Evolutionary conservation across 1,140 invertebrate species (phyloP), one percentile per base, ranked within the genome.

Genomic region (Trichonephila clavata): DNA sequence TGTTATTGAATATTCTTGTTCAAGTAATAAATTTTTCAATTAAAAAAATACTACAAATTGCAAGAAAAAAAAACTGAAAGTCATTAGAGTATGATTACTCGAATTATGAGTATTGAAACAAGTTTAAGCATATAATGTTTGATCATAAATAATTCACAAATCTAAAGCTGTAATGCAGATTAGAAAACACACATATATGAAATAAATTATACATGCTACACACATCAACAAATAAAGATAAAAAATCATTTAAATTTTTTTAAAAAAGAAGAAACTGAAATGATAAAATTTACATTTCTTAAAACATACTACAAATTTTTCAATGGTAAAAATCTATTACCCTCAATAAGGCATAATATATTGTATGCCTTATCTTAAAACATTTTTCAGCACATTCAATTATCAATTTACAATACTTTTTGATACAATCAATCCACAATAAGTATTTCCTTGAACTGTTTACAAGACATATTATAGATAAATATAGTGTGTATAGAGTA

Each of bases 131-230:
- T 77, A 20, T 32, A 39, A 39, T 4, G 32, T 77, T 77, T 77
- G 71, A 77, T 77, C 71, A 71, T 71, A 1, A 77, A 32, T 63
- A 20, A 63, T 77, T 18, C 16, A 32, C 27, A 77, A 39, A 77
- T 32, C 71, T 77, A 18, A 24, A 77, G 71, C 18, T 18, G 32
- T 32, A 77, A 77, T 24, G 24, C n/a, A 68, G 24, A 68, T 68
- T 68, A 77, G 24, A 77, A 32, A 77, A 77, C 14, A 77, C 71
- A 77, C 16, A 77, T 77, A 77, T 39, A 77, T 77, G 32, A 39
- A 77, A 77, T 77, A 77, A 77, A 77, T 77, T 77, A 77, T 77
- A 68, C 65, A 68, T 27, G 65, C 65, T 24, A 68, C 24, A 68
- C 21, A 68, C n/a, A 24, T 68, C 8, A 68, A 68, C 14, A 68